Conservation (phyloP, 2,888 invertebrate genomes). For the Brachyptera putata region DNA sequence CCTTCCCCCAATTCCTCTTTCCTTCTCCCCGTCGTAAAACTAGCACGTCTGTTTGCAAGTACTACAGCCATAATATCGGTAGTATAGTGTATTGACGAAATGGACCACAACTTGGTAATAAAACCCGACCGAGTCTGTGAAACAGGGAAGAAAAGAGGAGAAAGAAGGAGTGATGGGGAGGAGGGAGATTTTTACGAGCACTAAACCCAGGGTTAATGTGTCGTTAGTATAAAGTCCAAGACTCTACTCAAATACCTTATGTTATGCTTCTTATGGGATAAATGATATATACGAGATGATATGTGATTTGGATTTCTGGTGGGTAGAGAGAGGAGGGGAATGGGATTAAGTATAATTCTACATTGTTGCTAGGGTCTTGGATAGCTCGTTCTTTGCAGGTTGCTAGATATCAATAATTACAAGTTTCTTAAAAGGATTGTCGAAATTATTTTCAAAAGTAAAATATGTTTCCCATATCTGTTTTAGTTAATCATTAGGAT, state of each 20-base stretch:
- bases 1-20: too few relatives aligned
- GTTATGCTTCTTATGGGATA: neutral
- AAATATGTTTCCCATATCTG: too few relatives aligned
- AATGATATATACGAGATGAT: too few relatives aligned
- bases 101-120: constrained; percentile 17
- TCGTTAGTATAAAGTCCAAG: constrained; percentile 21
- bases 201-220: constrained; percentile 25
- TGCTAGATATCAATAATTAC: too few relatives aligned
- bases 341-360: too few relatives aligned
- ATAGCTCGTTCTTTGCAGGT: too few relatives aligned
- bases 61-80: neutral
- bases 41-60: neutral
- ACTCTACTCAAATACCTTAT: neutral
- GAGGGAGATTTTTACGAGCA: constrained; percentile 22
- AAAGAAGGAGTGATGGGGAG: constrained; percentile 3
- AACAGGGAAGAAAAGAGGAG: constrained; percentile 8
- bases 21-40: neutral
- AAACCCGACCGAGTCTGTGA: neutral
- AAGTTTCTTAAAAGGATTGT: too few relatives aligned
- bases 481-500: too few relatives aligned
- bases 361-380: too few relatives aligned
- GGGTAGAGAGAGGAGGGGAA: too few relatives aligned
- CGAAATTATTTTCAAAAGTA: too few relatives aligned
- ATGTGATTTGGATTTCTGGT: too few relatives aligned
- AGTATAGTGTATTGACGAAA: constrained; percentile 14